A percentile compares a stretch with the other conserved stretches of the same genome.
Evolutionary conservation across 2,113 vertebrate genomes (phyloP).

Genomic region (Plectropomus leopardus): DNA sequence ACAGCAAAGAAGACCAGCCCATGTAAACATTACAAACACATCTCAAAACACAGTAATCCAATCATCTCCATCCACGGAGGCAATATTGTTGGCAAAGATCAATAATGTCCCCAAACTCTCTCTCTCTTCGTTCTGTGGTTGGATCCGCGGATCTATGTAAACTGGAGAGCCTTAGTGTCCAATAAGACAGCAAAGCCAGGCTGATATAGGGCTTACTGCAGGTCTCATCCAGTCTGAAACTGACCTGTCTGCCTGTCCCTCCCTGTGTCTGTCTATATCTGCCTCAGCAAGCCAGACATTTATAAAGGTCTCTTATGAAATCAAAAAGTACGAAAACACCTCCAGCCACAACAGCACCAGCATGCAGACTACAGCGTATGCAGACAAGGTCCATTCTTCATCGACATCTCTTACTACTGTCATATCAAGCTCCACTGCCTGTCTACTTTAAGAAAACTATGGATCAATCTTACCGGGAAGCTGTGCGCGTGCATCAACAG

Average conservation of each 20-base stretch:
- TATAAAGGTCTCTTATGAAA: conserved; percentile 80
- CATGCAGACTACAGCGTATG: conserved; percentile 24
- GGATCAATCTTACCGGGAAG: conserved; percentile 41
- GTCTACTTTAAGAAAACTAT: conserved; percentile 26
- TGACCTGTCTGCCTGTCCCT: conserved; percentile 55
- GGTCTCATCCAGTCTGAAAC: conserved; percentile 68
- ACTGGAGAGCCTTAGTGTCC: conserved; percentile 66
- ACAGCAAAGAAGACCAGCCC: conserved; percentile 22
- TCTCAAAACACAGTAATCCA: conserved; percentile 64
- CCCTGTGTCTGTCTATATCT: conserved; percentile 44
- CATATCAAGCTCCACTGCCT: conserved; percentile 16
- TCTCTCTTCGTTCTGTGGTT: conserved; percentile 15
- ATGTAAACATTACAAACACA: conserved; percentile 50
- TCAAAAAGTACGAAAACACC: conserved; percentile 53
- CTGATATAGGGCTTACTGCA: conserved; percentile 73
- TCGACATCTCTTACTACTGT: conserved; percentile 24
- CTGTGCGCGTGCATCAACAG: conserved; percentile 32
- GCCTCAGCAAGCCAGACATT: conserved; percentile 60
- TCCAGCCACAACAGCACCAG: conserved; percentile 13
- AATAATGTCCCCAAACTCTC: conserved; percentile 56
- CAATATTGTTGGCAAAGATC: conserved; percentile 60
- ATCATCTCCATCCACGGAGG: conserved; percentile 51
- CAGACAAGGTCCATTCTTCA: conserved; percentile 26
- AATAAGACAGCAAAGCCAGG: conserved; percentile 78
- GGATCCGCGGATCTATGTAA: conserved; percentile 54